A percentile compares a stretch with the other conserved stretches of the same genome.
Conservation (phyloP, 1,140 invertebrate species). For the Ruditapes philippinarum region DNA sequence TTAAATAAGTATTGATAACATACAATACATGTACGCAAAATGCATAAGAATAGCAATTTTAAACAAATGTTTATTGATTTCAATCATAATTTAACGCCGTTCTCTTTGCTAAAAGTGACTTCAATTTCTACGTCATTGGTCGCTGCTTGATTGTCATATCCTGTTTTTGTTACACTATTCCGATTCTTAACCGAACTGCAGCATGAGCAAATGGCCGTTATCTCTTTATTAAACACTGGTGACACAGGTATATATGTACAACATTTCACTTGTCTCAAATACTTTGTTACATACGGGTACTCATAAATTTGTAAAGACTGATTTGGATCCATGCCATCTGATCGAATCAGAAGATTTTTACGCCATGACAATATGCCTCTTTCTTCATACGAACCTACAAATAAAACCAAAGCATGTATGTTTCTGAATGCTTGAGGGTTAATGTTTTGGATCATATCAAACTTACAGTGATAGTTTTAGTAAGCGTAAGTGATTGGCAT, state of each 20-base stretch:
- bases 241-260: conserved; percentile 69
- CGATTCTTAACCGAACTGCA: conserved; percentile 47
- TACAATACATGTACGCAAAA: no score
- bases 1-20: no score
- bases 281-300: conserved; percentile 62
- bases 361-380: conserved; percentile 70
- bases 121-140: background rate
- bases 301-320: conserved; percentile 52
- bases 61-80: no score
- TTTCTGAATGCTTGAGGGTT: no score
- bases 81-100: background rate
- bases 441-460: no score
- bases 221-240: conserved; percentile 69
- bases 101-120: background rate
- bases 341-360: conserved; percentile 15
- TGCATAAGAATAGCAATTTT: no score
- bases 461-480: no score
- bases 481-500: no score
- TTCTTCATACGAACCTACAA: conserved; percentile 63
- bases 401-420: background rate
- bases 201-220: conserved; percentile 46
- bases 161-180: background rate
- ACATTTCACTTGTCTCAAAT: conserved; percentile 51
- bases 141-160: conserved; percentile 21
- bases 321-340: background rate